A percentile compares a stretch with the other conserved stretches of the same genome.
Evolutionary conservation across 2,888 invertebrate species (phyloP).

Genomic region (Acanthacorydalis orientalis): DNA sequence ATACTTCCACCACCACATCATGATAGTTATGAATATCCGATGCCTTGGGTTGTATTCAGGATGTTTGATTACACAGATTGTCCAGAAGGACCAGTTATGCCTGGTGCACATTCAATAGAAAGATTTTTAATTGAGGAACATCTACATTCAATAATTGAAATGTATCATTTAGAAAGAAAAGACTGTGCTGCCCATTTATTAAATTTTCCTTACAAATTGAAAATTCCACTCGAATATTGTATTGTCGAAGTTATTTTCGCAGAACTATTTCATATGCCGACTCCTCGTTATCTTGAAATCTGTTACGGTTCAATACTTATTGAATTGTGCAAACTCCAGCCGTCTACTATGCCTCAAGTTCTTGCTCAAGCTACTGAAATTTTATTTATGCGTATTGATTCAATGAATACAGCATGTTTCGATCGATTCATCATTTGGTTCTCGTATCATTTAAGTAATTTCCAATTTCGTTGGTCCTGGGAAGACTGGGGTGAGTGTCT

Average conservation of each 20-base stretch:
- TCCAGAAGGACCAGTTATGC: slow-evolving; percentile 79
- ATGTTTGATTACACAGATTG: slow-evolving; percentile 99
- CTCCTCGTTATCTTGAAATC: slow-evolving; percentile 76
- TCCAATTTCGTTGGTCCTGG: slow-evolving; percentile 99
- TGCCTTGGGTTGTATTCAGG: slow-evolving; percentile 86
- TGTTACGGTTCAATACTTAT: slow-evolving; percentile 90
- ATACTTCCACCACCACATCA: slow-evolving; percentile 89
- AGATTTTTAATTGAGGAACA: slow-evolving; percentile 96
- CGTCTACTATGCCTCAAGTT: slow-evolving; percentile 93
- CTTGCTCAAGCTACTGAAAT: slow-evolving; percentile 96
- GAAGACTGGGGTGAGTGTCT: slow-evolving; percentile 85
- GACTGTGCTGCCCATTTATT: slow-evolving; percentile 87
- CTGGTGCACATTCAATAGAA: slow-evolving; percentile 94
- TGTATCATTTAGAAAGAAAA: slow-evolving; percentile 76
- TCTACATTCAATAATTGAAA: slow-evolving; percentile 80
- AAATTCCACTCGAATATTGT: slow-evolving; percentile 94
- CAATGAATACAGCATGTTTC: slow-evolving; percentile 93
- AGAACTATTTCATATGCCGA: slow-evolving; percentile 84
- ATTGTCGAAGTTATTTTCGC: slow-evolving; percentile 95
- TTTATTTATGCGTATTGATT: slow-evolving; percentile 85
- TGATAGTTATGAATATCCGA: slow-evolving; percentile 76
- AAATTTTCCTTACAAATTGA: slow-evolving; percentile 81
- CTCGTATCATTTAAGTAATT: slow-evolving; percentile 95
- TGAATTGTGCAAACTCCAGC: slow-evolving; percentile 92
- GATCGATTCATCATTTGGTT: slow-evolving; percentile 97